phyloP scores from a whole-genome alignment of 1,140 invertebrate species.

The Pentalonia nigronervosa region DNA sequence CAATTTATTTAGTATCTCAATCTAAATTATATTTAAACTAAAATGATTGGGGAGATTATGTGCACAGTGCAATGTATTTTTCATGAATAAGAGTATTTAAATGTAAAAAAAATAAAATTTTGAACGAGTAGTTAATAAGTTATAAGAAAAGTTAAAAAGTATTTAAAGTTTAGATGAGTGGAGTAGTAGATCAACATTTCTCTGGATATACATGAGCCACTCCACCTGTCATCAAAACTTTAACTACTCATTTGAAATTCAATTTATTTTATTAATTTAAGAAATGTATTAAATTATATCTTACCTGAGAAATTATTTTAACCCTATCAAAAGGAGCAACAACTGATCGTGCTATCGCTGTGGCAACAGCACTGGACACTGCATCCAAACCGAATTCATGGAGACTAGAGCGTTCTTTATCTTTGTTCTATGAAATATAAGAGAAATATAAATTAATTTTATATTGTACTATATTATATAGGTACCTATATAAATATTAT shows the following conservation, averaged over 20 bases:
- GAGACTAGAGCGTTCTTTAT: slow-evolving; percentile 48
- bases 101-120: too few species aligned
- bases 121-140: too few species aligned
- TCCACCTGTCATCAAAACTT: not conserved
- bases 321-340: slow-evolving; percentile 56
- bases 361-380: slow-evolving; percentile 57
- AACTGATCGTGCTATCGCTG: slow-evolving; percentile 54
- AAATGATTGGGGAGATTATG: too few species aligned
- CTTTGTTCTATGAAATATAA: slow-evolving; percentile 24
- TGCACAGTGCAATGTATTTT: too few species aligned
- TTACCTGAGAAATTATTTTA: slow-evolving; percentile 56
- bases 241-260: not conserved
- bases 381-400: slow-evolving; percentile 56
- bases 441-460: not conserved
- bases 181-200: not conserved
- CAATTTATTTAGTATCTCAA: too few species aligned
- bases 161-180: not conserved
- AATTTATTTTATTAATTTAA: not conserved
- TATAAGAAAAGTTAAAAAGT: too few species aligned
- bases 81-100: too few species aligned
- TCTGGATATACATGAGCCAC: not conserved
- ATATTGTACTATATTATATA: not conserved
- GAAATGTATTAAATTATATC: not conserved
- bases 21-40: too few species aligned
- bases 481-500: not conserved